Conservation (phyloP, 23 tunicate genomes). For the Diplosoma virens region DNA sequence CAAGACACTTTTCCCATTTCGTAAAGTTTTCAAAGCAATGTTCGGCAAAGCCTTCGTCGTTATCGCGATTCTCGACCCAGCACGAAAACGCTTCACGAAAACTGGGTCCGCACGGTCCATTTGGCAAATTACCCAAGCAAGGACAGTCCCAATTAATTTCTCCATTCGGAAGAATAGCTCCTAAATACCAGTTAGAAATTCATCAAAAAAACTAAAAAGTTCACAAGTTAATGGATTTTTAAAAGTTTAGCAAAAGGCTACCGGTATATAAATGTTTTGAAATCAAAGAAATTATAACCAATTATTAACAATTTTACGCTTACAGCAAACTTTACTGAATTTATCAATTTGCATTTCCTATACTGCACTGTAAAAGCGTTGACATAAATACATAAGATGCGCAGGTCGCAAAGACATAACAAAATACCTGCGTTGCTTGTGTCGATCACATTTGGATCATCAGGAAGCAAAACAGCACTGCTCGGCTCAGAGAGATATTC, state of each 20-base stretch:
- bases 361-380: too few relatives aligned
- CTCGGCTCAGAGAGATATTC: slow-evolving; percentile 75
- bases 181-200: too few relatives aligned
- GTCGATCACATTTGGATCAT: slow-evolving; percentile 65
- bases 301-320: too few relatives aligned
- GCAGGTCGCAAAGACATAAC: too few relatives aligned
- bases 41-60: slow-evolving; percentile 70
- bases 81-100: slow-evolving; percentile 91
- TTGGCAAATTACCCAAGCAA: slow-evolving; percentile 91
- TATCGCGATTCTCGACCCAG: slow-evolving; percentile 78
- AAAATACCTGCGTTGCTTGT: slow-evolving; percentile 71
- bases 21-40: slow-evolving; percentile 70
- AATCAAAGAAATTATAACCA: too few relatives aligned
- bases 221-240: too few relatives aligned
- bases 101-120: slow-evolving; percentile 89
- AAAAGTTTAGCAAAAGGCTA: too few relatives aligned
- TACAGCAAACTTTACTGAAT: too few relatives aligned
- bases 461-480: slow-evolving; percentile 48
- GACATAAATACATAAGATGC: too few relatives aligned
- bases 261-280: too few relatives aligned
- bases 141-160: slow-evolving; percentile 98
- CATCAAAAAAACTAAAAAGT: too few relatives aligned
- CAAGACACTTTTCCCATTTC: slow-evolving; percentile 72
- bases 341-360: too few relatives aligned
- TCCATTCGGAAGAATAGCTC: slow-evolving; percentile 91